A percentile compares a stretch with the other conserved stretches of the same genome.
Conservation (phyloP, 1,140 invertebrate species). For the Lepidurus couesii region DNA sequence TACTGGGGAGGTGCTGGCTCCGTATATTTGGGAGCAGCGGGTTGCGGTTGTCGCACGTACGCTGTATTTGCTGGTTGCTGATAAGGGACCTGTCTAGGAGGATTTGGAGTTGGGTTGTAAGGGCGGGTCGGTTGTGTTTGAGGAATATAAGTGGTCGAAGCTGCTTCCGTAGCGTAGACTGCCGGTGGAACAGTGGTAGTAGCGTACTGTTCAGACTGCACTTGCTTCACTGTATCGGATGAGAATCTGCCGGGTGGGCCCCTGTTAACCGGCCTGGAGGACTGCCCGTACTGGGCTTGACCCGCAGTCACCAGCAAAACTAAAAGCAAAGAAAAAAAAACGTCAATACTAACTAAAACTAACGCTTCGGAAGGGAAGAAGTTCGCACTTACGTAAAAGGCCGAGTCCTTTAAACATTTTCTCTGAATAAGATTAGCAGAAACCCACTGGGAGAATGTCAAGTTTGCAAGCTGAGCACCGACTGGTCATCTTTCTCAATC, state of each 20-base stretch:
- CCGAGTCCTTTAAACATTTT: slow-evolving; percentile 7
- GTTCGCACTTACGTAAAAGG: not conserved
- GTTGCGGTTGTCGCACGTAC: not conserved
- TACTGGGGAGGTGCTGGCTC: not conserved
- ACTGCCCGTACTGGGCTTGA: not conserved
- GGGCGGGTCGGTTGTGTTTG: not conserved
- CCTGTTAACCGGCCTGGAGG: not conserved
- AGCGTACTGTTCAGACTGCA: not conserved
- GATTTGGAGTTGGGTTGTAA: not conserved
- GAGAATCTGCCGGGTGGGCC: not conserved
- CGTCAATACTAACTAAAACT: not conserved
- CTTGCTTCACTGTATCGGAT: not conserved
- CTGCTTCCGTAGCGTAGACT: not conserved
- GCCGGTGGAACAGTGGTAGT: not conserved
- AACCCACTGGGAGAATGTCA: not conserved
- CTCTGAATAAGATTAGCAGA: not conserved
- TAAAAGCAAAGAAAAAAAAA: not conserved
- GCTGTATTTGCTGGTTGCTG: not conserved
- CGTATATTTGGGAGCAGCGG: not conserved
- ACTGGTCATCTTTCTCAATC: not conserved
- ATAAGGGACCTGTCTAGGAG: not conserved
- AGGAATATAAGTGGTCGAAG: not conserved
- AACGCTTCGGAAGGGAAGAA: not conserved
- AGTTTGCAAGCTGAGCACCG: not conserved
- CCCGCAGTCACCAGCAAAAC: not conserved